phyloP scores from a whole-genome alignment of 2,797 vertebrate genomes.

The Clarias fuscus region DNA sequence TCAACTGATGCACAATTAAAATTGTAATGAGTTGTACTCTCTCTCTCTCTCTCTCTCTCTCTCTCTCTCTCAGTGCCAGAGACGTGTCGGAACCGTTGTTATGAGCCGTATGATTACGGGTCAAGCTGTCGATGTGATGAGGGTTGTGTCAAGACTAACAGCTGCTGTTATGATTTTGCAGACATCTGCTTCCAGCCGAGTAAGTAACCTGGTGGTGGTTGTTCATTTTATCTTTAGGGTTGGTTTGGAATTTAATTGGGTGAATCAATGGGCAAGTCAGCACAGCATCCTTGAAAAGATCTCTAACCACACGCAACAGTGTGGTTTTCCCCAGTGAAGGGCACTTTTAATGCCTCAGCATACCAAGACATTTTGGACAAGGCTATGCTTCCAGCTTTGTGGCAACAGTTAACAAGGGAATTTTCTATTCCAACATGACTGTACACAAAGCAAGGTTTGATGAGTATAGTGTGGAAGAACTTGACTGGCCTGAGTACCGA shows the following conservation, averaged over 20 bases:
- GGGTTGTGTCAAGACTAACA: slow-evolving; percentile 53
- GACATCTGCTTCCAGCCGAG: slow-evolving; percentile 67
- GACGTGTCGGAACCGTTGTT: slow-evolving; percentile 71
- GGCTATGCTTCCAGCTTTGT: too few relatives aligned
- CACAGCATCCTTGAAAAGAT: not conserved
- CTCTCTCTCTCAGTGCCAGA: slow-evolving; percentile 48
- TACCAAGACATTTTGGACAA: too few relatives aligned
- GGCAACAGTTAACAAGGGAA: too few relatives aligned
- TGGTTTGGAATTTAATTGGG: not conserved
- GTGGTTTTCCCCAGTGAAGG: too few relatives aligned
- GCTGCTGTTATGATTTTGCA: slow-evolving; percentile 72
- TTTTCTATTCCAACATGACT: too few relatives aligned
- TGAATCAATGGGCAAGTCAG: not conserved
- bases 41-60: not conserved
- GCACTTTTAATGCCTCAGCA: too few relatives aligned
- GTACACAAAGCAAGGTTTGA: too few relatives aligned
- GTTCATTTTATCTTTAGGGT: too few relatives aligned
- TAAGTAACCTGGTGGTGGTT: slow-evolving; percentile 48
- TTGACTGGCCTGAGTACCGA: too few relatives aligned
- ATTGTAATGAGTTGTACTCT: not conserved
- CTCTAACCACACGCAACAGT: not conserved
- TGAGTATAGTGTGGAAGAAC: too few relatives aligned
- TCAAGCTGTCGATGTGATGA: slow-evolving; percentile 70
- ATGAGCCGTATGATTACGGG: slow-evolving; percentile 58
- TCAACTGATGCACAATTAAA: not conserved